Conservation (phyloP, 2,797 vertebrate species). For the Pelochelys cantorii region DNA sequence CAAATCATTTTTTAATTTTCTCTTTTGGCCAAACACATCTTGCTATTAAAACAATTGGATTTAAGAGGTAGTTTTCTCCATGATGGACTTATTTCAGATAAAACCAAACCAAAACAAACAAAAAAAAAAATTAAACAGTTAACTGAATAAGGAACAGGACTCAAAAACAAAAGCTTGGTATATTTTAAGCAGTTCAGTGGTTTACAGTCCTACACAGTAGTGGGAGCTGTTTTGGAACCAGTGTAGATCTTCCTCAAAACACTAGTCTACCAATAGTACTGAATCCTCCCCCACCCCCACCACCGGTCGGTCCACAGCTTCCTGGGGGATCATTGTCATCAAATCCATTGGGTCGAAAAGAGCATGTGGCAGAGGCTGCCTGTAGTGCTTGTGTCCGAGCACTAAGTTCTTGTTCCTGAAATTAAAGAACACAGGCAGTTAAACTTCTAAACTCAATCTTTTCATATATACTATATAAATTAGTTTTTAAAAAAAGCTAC, state of each 20-base stretch:
- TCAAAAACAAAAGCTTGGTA: conserved; percentile 73
- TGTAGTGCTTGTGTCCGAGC: conserved; percentile 95
- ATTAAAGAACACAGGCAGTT: conserved; percentile 31
- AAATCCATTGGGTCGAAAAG: conserved; percentile 95
- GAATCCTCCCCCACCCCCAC: conserved; percentile 93
- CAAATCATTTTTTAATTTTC: conserved; percentile 33
- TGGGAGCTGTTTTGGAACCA: conserved; percentile 71
- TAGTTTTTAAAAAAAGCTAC: neutral
- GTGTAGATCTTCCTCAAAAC: conserved; percentile 83
- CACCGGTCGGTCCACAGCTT: conserved; percentile 96
- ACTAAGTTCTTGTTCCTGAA: conserved; percentile 96
- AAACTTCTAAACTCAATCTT: neutral
- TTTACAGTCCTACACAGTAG: conserved; percentile 74
- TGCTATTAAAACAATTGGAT: conserved; percentile 78
- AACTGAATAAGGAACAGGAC: conserved; percentile 74
- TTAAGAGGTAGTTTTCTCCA: conserved; percentile 86
- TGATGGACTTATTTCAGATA: conserved; percentile 81
- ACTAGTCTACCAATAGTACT: conserved; percentile 95
- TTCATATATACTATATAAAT: neutral
- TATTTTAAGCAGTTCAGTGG: conserved; percentile 69
- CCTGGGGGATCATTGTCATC: conserved; percentile 98
- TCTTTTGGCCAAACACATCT: conserved; percentile 70
- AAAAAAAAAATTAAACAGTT: conserved; percentile 65
- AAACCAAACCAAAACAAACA: conserved; percentile 45
- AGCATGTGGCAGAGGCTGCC: conserved; percentile 94